These are phyloP conservation scores for Zaprionus kolodkinae DNA, from an alignment of 1,140 invertebrate species.

Conservation along the genomic window DNA sequence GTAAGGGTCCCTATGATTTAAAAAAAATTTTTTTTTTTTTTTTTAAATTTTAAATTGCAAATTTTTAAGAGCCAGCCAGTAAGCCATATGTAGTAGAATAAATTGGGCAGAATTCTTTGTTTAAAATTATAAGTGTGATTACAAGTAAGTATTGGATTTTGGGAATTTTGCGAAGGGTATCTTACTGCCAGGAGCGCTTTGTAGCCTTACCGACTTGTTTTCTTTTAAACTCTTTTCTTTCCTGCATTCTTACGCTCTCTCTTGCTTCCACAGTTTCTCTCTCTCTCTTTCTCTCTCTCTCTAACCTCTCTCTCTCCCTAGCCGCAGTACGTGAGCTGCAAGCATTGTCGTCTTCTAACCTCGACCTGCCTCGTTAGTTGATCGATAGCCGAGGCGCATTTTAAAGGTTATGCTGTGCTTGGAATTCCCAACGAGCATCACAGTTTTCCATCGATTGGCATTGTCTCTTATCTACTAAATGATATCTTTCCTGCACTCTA, in stretches of 20 bases:
- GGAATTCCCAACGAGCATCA: neutral
- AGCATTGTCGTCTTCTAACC: neutral
- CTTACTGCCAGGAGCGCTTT: too few relatives aligned
- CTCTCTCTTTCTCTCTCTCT: neutral
- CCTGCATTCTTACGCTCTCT: neutral
- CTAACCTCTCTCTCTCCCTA: neutral
- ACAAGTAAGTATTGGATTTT: too few relatives aligned
- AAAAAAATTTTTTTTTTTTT: too few relatives aligned
- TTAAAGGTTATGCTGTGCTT: conserved; percentile 1
- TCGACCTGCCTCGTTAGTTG: neutral
- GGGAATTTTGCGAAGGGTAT: too few relatives aligned
- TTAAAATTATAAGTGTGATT: too few relatives aligned
- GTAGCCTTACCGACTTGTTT: neutral
- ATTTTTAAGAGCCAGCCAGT: too few relatives aligned
- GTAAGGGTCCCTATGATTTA: too few relatives aligned
- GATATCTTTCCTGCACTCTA: neutral
- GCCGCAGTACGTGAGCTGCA: neutral
- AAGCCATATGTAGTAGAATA: too few relatives aligned
- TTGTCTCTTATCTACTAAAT: neutral
- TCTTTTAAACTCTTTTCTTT: too few relatives aligned
- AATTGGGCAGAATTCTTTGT: too few relatives aligned
- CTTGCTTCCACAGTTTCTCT: neutral
- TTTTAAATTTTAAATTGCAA: too few relatives aligned
- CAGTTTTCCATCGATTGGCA: neutral
- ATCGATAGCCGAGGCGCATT: neutral